Base-by-base conservation (phyloP, 2,888 invertebrate species). In the Andrena marginata region DNA sequence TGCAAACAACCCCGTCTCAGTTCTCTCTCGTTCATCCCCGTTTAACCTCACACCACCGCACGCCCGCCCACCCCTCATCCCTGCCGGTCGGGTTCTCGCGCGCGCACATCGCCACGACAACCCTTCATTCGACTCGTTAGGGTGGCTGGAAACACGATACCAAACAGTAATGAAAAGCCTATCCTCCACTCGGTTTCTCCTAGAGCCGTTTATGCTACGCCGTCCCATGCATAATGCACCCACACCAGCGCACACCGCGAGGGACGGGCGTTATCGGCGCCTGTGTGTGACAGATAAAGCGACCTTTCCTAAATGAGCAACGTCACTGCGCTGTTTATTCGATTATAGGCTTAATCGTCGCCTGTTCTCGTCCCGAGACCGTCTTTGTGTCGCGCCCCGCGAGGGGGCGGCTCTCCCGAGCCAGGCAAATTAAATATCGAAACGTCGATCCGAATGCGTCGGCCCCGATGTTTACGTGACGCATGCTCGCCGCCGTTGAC, bases 81-180 rank as follows among this genome's bases (percentile, higher is more conserved):
- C 67, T 63, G 49, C 29, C 71, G 35, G 72, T 68, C 80, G 29
- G 69, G n/a, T 64, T 64, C 68, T 73, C 82, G 82, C 77, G 87
- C 85, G 74, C 89, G 80, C 84, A 84, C 81, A 72, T 62, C 82
- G 80, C 70, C 88, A 89, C 89, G 91, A 91, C 91, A 91, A 92
- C 92, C 92, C 92, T 92, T 91, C 91, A 92, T 92, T 91, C 90
- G 89, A 91, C 90, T 91, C 91, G 90, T 92, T 92, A 92, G 88
- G 90, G 92, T 83, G 89, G 85, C 90, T 89, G 85, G 90, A 90
- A 92, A 92, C 89, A 89, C 90, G 92, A 92, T 91, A 88, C 91
- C 91, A 86, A 90, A 89, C 89, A 88, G 89, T 92, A 92, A 92
- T 92, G 91, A 92, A 91, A 92, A 92, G 90, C 89, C 91, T 91